These are phyloP conservation scores for Seira sanloemensis DNA, from an alignment of 2,888 invertebrate genomes.

Conservation along the genomic window DNA sequence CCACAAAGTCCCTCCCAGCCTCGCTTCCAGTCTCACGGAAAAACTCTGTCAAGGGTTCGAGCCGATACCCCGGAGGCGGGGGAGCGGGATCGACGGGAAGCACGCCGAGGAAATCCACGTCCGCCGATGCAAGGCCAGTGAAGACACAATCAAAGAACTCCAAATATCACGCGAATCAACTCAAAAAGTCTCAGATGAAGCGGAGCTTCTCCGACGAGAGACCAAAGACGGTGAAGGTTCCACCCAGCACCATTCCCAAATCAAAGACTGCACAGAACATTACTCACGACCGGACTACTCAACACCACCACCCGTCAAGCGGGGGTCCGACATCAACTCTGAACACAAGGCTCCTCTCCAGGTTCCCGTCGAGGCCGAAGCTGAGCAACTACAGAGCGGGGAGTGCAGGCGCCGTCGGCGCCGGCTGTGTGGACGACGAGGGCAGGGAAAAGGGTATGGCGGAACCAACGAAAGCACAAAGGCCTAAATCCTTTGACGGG, in stretches of 20 bases:
- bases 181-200: slow-evolving; percentile 72
- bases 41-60: slow-evolving; percentile 61
- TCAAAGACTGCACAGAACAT: slow-evolving; percentile 72
- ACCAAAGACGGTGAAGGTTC: slow-evolving; percentile 55
- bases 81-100: slow-evolving; percentile 55
- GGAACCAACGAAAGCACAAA: slow-evolving; percentile 64
- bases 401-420: slow-evolving; percentile 27
- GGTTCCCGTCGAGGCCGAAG: slow-evolving; percentile 66
- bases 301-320: slow-evolving; percentile 24
- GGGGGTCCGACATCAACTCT: slow-evolving; percentile 43
- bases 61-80: slow-evolving; percentile 60
- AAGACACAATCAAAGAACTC: slow-evolving; percentile 67
- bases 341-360: slow-evolving; percentile 54
- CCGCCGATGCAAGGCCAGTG: slow-evolving; percentile 64
- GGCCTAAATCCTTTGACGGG: slow-evolving; percentile 63
- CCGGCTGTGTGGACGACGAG: slow-evolving; percentile 43
- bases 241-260: slow-evolving; percentile 67
- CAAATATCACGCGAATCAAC: slow-evolving; percentile 70
- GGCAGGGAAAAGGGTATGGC: slow-evolving; percentile 66
- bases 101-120: slow-evolving; percentile 61
- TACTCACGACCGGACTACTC: slow-evolving; percentile 45
- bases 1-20: slow-evolving; percentile 77
- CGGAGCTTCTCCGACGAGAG: slow-evolving; percentile 71
- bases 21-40: slow-evolving; percentile 69
- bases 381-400: slow-evolving; percentile 51